Percentiles rank a stretch among this genome's conserved stretches.
These are phyloP conservation scores for Bradypodion pumilum DNA, from an alignment of 2,797 vertebrate genomes.

Conservation along the genomic window DNA sequence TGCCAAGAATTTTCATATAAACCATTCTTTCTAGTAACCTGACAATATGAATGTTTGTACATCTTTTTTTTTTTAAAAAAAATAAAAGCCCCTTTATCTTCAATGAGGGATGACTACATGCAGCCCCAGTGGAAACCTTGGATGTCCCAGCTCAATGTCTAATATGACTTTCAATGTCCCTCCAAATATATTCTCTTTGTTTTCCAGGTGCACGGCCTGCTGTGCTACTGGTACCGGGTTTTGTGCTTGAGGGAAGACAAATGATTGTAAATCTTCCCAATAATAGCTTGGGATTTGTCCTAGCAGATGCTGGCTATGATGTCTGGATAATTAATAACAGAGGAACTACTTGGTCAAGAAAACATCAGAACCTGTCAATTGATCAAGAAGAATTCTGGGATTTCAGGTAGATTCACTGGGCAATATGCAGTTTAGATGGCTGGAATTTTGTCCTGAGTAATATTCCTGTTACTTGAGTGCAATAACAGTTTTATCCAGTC, in stretches of 20 bases:
- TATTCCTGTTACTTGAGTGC: too few relatives aligned
- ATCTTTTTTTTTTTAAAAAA: too few relatives aligned
- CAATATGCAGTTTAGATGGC: not conserved
- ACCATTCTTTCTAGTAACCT: too few relatives aligned
- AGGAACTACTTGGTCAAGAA: conserved; percentile 64
- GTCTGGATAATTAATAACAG: conserved; percentile 72
- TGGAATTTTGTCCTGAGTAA: too few relatives aligned
- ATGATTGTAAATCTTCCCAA: conserved; percentile 69
- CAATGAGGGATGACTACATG: not conserved
- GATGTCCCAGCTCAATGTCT: not conserved
- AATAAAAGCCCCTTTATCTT: too few relatives aligned
- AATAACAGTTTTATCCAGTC: too few relatives aligned
- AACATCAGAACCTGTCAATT: conserved; percentile 56
- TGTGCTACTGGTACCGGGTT: conserved; percentile 65
- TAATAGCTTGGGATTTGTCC: conserved; percentile 76
- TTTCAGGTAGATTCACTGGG: conserved; percentile 67
- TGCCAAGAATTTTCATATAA: too few relatives aligned
- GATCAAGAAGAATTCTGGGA: conserved; percentile 67
- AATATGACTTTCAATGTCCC: not conserved
- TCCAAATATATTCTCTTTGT: not conserved
- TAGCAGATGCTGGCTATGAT: conserved; percentile 80
- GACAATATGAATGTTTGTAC: too few relatives aligned
- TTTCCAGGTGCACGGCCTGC: conserved; percentile 50
- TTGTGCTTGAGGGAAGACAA: conserved; percentile 52
- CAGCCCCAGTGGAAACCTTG: not conserved